phyloP scores from a whole-genome alignment of 2,797 vertebrate genomes.

The Carapus acus region DNA sequence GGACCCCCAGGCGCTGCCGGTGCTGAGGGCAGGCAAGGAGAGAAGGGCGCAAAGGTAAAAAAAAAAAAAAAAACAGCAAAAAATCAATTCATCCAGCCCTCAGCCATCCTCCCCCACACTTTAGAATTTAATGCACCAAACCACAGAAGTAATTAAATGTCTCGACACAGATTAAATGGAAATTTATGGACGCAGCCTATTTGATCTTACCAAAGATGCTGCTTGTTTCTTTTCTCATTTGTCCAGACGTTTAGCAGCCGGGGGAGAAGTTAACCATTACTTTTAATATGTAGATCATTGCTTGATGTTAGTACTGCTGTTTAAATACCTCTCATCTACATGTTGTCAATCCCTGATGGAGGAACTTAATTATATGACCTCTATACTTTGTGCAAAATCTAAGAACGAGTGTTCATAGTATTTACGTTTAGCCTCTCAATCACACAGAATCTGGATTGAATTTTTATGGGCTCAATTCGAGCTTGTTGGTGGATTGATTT shows the following conservation, averaged over 20 bases:
- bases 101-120: constrained; percentile 3
- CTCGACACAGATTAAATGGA: constrained; percentile 39
- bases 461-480: not conserved
- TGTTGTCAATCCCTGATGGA: no score
- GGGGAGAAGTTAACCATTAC: constrained; percentile 9
- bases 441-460: not conserved
- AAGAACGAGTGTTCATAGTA: not conserved
- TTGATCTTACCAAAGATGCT: constrained; percentile 28
- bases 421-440: not conserved
- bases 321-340: no score
- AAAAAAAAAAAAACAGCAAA: no score
- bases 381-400: not conserved
- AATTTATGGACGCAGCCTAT: constrained; percentile 35
- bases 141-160: constrained; percentile 30
- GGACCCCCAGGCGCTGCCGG: constrained; percentile 87
- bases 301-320: no score
- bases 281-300: constrained; percentile 1
- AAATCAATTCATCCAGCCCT: constrained; percentile 46
- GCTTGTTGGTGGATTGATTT: not conserved
- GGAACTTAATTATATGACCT: no score
- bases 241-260: constrained; percentile 22
- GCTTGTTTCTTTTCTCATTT: constrained; percentile 21
- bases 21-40: constrained; percentile 93
- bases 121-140: constrained; percentile 15
- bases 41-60: constrained; percentile 96